These are phyloP conservation scores for Microtus ochrogaster DNA, from an alignment of 2,113 vertebrate species.

Conservation along the genomic window DNA sequence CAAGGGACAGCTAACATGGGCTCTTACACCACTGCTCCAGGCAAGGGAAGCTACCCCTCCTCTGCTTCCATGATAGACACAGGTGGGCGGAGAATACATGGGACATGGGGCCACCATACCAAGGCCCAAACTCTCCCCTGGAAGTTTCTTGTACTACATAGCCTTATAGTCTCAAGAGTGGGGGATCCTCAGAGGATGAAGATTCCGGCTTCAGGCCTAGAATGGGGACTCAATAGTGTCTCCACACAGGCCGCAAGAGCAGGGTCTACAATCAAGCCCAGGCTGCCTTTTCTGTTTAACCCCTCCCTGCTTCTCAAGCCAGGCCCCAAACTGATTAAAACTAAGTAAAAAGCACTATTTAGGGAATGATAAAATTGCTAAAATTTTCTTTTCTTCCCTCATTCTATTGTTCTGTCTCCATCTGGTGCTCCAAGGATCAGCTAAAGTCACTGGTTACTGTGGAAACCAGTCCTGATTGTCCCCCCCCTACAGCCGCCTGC, in stretches of 20 bases:
- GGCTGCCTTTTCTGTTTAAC: conserved; percentile 45
- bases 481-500: conserved; percentile 60
- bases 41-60: too few relatives aligned
- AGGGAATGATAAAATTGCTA: conserved; percentile 81
- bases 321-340: conserved; percentile 81
- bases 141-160: background rate
- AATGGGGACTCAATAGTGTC: background rate
- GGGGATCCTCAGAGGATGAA: background rate
- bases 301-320: conserved; percentile 54
- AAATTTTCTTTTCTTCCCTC: conserved; percentile 81
- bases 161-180: background rate
- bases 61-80: background rate
- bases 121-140: background rate
- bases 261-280: conserved; percentile 28
- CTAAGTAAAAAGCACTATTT: conserved; percentile 79
- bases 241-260: background rate
- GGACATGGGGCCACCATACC: background rate
- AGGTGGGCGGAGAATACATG: background rate
- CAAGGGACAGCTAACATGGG: background rate
- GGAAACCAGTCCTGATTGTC: conserved; percentile 77
- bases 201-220: background rate
- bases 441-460: conserved; percentile 85
- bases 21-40: background rate
- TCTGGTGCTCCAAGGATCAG: conserved; percentile 83
- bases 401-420: conserved; percentile 83